Conservation (phyloP, 1,140 invertebrate genomes). For the Trichonephila inaurata region DNA sequence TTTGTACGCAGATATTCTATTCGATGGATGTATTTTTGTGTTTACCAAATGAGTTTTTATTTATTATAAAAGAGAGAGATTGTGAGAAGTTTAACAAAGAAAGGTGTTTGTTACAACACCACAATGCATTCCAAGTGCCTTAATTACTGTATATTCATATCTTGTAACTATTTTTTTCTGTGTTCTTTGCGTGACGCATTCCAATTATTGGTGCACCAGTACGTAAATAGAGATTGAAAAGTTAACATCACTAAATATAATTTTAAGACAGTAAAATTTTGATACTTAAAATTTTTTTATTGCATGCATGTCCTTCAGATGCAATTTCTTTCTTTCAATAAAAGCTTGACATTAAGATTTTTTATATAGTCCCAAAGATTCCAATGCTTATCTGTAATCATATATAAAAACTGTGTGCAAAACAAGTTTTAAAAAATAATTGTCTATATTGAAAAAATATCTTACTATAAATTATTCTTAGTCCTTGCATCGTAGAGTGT, state of each 20-base stretch:
- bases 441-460: too few species aligned
- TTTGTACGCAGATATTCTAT: constrained; percentile 75
- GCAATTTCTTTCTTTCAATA: too few species aligned
- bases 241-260: neutral
- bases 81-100: constrained; percentile 42
- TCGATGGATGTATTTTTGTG: constrained; percentile 59
- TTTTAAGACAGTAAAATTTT: too few species aligned
- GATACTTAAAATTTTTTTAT: too few species aligned
- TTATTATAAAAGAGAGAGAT: constrained; percentile 68
- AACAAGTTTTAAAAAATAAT: too few species aligned
- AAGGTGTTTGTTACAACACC: constrained; percentile 28
- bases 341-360: too few species aligned
- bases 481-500: too few species aligned
- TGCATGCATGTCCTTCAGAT: too few species aligned
- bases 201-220: neutral
- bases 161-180: constrained; percentile 39
- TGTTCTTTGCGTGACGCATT: constrained; percentile 31
- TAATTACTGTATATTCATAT: constrained; percentile 55
- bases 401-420: too few species aligned
- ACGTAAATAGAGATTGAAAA: neutral
- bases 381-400: too few species aligned
- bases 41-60: constrained; percentile 74
- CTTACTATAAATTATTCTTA: too few species aligned
- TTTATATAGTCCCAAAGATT: too few species aligned
- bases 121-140: constrained; percentile 74